Evolutionary conservation across 2,113 vertebrate genomes (phyloP).

Genomic region (Pitta sordida): DNA sequence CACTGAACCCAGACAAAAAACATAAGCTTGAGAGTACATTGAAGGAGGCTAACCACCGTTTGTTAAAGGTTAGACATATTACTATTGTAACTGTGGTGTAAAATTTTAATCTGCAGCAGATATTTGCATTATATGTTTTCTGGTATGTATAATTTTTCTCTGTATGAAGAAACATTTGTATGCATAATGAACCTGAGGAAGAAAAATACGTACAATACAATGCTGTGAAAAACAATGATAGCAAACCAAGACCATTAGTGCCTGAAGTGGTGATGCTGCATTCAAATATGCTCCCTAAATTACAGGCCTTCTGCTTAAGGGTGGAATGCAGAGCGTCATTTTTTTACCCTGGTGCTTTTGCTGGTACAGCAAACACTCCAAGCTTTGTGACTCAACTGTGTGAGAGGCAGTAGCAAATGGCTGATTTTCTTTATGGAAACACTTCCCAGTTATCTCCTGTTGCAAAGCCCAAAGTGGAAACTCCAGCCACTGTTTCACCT

Average conservation of each 20-base stretch:
- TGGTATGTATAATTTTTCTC: background rate
- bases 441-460: background rate
- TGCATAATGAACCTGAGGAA: background rate
- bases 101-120: slow-evolving; percentile 33
- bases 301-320: background rate
- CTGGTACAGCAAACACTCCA: background rate
- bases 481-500: background rate
- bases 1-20: slow-evolving; percentile 81
- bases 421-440: background rate
- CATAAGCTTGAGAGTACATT: slow-evolving; percentile 79
- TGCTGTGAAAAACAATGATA: background rate
- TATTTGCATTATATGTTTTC: slow-evolving; percentile 15
- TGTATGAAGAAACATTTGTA: background rate
- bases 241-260: background rate
- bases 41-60: slow-evolving; percentile 82
- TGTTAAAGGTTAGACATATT: slow-evolving; percentile 84
- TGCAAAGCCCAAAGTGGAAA: background rate
- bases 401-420: background rate
- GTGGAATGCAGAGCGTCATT: background rate
- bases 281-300: background rate
- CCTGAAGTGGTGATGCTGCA: background rate
- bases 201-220: background rate
- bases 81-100: background rate
- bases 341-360: background rate
- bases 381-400: background rate